Evolutionary conservation across 2,888 invertebrate species (phyloP).

Genomic region (Odontomyia ornata): DNA sequence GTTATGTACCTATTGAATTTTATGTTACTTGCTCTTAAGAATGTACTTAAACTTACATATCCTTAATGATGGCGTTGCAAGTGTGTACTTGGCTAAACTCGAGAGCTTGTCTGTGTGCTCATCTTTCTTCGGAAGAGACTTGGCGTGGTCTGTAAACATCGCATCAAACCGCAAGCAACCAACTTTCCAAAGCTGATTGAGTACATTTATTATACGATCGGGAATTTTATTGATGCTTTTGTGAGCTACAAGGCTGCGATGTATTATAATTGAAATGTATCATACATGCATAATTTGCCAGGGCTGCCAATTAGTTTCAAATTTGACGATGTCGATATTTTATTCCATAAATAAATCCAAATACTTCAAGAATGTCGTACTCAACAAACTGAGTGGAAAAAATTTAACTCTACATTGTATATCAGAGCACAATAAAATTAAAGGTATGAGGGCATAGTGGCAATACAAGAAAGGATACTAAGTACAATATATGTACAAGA

Average conservation of each 20-base stretch:
- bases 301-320: not conserved
- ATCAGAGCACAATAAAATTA: too few species aligned
- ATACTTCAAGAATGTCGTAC: too few species aligned
- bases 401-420: too few species aligned
- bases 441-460: too few species aligned
- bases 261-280: not conserved
- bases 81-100: too few species aligned
- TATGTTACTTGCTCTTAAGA: not conserved
- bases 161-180: constrained; percentile 5
- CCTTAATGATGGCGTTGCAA: not conserved
- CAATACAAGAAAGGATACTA: too few species aligned
- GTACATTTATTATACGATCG: not conserved
- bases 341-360: too few species aligned
- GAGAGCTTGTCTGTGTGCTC: too few species aligned
- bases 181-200: not conserved
- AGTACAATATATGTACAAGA: too few species aligned
- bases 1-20: not conserved
- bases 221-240: not conserved
- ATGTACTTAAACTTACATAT: not conserved
- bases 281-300: not conserved
- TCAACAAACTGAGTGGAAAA: too few species aligned
- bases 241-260: not conserved
- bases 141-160: constrained; percentile 9
- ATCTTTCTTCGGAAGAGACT: not conserved
- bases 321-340: too few species aligned